These are phyloP conservation scores for Spea hammondii DNA, from an alignment of 2,797 vertebrate genomes.

Conservation along the genomic window DNA sequence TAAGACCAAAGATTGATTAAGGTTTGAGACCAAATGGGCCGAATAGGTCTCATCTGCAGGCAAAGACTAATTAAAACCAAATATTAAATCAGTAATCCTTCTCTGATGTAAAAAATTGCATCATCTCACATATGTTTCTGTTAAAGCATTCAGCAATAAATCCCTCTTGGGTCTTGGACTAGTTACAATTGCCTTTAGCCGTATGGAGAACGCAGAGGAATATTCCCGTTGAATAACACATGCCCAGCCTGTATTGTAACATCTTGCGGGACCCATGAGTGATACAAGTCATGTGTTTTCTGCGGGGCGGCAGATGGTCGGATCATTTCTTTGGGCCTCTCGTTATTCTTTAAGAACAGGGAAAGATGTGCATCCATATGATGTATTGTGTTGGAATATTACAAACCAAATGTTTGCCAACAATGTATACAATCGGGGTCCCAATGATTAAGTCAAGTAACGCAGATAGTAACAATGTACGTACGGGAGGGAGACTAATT, in stretches of 20 bases:
- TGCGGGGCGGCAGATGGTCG: slow-evolving; percentile 16
- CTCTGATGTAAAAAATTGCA: background rate
- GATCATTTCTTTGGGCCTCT: background rate
- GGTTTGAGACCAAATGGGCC: too few species aligned
- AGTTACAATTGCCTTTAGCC: background rate
- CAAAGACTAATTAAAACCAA: too few species aligned
- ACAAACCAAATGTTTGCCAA: too few species aligned
- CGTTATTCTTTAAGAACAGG: slow-evolving; percentile 5
- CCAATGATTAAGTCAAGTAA: too few species aligned
- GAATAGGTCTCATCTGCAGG: too few species aligned
- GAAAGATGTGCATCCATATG: slow-evolving; percentile 3
- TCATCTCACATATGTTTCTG: slow-evolving; percentile 14
- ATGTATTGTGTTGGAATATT: background rate
- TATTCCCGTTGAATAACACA: background rate
- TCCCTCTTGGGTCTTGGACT: background rate
- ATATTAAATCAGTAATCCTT: too few species aligned
- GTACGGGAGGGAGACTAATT: too few species aligned
- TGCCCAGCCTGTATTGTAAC: background rate
- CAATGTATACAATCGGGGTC: too few species aligned
- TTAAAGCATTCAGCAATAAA: background rate
- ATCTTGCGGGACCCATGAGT: too few species aligned
- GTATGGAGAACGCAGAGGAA: background rate
- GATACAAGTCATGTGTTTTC: too few species aligned
- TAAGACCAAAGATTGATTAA: too few species aligned
- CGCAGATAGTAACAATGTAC: too few species aligned